A percentile compares a stretch with the other conserved stretches of the same genome.
Evolutionary conservation across 2,113 vertebrate species (phyloP).

Genomic region (Nannospalax galili): DNA sequence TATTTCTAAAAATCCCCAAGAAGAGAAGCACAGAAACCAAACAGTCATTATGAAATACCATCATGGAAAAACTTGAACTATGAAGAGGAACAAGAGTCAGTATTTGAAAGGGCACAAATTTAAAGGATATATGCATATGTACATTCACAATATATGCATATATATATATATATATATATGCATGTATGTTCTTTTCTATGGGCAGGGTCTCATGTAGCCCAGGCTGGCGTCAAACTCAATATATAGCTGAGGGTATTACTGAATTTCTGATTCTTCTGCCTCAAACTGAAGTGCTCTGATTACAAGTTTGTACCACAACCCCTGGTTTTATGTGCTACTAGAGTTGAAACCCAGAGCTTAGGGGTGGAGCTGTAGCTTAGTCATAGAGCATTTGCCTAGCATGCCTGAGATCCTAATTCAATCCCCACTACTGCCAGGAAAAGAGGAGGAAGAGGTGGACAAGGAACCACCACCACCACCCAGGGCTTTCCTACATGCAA

Average conservation of each 20-base stretch:
- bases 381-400: neutral
- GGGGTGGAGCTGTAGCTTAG: no score
- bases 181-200: neutral
- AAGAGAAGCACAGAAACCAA: neutral
- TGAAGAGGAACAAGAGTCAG: neutral
- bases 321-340: neutral
- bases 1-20: neutral
- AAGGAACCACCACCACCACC: neutral
- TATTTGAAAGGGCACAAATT: slow-evolving; percentile 8
- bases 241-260: neutral
- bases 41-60: neutral
- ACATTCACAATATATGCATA: no score
- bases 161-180: neutral
- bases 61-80: neutral
- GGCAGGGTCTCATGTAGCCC: neutral
- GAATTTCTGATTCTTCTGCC: neutral
- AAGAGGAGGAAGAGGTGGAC: neutral
- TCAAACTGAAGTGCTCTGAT: neutral
- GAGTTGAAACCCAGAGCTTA: neutral
- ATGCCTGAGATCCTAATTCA: neutral
- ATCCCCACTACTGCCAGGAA: neutral
- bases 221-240: neutral
- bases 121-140: neutral
- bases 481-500: neutral
- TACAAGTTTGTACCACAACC: neutral